Evolutionary conservation across 1,140 invertebrate species (phyloP), one percentile per base, ranked within the genome.

Genomic region (Bemisia tabaci): DNA sequence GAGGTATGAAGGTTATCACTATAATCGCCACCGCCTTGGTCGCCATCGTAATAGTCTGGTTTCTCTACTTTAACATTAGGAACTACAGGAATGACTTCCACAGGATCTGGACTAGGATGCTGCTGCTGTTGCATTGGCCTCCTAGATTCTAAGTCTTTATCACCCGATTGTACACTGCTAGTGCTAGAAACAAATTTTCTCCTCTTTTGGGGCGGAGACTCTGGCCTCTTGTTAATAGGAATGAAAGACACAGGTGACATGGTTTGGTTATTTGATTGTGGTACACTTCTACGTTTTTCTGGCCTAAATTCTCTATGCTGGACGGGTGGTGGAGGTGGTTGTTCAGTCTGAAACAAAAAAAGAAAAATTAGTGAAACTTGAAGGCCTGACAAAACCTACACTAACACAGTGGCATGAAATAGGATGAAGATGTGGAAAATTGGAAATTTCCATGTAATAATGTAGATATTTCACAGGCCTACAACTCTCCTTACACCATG

Each of bases 11-110:
- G 74, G 76, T 69, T 79, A 77, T 65, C 79, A 77, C 33, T 80
- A 59, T 80, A 79, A 74, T 78, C 79, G 75, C 78, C 79, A 73
- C 77, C 79, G 70, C 78, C 79, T 26, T 77, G 76, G 70, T 79
- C 78, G 65, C 79, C 76, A 63, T 79, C 79, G 65, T 79, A 69
- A 62, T 79, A 79, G 69, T 79, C 79, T 22, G 79, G 77, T 75
- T 79, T 79, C 71, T 80, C 79, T 60, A 80, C 39, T 69, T 80
- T 80, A 21, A 80, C 71, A 68, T 78, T 79, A 69, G 79, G 78
- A 77, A 80, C 78, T 5, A 80, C 70, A 17, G 78, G 78, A 68
- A 80, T 80, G 69, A 79, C 79, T 74, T 80, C 78, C 23, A 79
- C 77, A 0, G 78, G 78, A 68, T 79, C 60, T 1, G 17, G 22